Conservation (phyloP, 1,140 invertebrate species). For the Belonocnema kinseyi region DNA sequence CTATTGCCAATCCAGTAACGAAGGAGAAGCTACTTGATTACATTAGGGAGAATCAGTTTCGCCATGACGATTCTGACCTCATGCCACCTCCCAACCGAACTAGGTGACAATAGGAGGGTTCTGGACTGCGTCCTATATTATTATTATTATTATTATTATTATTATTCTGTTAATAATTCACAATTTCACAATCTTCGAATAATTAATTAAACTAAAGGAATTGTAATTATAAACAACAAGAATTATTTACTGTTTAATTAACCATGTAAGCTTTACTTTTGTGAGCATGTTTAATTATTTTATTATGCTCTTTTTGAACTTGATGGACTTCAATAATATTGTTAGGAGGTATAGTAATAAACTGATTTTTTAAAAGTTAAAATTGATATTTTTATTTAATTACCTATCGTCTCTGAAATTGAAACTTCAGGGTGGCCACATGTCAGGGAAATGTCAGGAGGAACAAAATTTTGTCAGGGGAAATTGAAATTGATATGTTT, state of each 20-base stretch:
- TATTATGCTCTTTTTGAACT: background rate
- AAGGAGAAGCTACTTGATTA: slow-evolving; percentile 85
- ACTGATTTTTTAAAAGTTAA: background rate
- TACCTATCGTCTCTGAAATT: background rate
- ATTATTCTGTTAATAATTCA: too few species aligned
- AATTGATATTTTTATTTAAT: background rate
- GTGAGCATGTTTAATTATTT: slow-evolving; percentile 11
- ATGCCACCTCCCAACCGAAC: slow-evolving; percentile 80
- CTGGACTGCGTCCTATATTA: slow-evolving; percentile 34
- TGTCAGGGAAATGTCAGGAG: too few species aligned
- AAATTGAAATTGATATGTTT: too few species aligned
- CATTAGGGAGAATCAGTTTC: slow-evolving; percentile 81
- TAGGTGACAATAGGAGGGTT: slow-evolving; percentile 50
- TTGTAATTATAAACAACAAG: too few species aligned
- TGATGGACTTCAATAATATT: background rate
- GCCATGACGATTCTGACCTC: slow-evolving; percentile 78
- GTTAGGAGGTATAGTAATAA: background rate
- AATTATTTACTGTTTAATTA: slow-evolving; percentile 34
- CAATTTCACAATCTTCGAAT: too few species aligned
- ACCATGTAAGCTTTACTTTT: background rate
- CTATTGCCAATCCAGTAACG: slow-evolving; percentile 88
- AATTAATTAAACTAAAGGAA: too few species aligned
- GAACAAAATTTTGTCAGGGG: too few species aligned
- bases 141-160: slow-evolving; percentile 22
- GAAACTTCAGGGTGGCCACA: too few species aligned